phyloP scores from a whole-genome alignment of 2,797 vertebrate species.

The Centroberyx gerrardi region DNA sequence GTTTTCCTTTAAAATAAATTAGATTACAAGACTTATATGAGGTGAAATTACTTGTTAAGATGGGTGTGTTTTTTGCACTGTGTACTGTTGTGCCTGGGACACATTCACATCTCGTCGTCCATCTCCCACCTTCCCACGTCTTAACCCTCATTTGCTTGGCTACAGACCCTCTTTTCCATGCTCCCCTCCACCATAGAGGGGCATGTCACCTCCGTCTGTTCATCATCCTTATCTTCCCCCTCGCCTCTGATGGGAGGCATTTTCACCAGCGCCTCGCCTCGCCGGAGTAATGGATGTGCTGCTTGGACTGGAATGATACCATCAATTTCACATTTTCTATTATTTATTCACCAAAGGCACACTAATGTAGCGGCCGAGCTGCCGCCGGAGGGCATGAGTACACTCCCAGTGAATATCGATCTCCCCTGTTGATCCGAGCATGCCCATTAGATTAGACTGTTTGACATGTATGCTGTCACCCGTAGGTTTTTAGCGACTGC shows the following conservation, averaged over 20 bases:
- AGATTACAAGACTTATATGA: conserved; percentile 43
- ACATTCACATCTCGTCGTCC: conserved; percentile 34
- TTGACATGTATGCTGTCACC: conserved; percentile 17
- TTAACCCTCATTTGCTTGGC: conserved; percentile 36
- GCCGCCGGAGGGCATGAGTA: conserved; percentile 33
- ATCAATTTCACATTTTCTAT: conserved; percentile 49
- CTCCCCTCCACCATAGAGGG: conserved; percentile 26
- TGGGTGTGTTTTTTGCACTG: conserved; percentile 56
- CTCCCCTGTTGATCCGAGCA: conserved; percentile 35
- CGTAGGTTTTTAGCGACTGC: conserved; percentile 32
- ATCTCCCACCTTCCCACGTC: conserved; percentile 21
- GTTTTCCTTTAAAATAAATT: too few species aligned
- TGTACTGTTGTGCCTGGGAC: conserved; percentile 22
- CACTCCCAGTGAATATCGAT: conserved; percentile 27
- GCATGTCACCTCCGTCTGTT: conserved; percentile 21
- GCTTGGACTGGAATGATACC: conserved; percentile 50
- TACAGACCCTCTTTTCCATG: conserved; percentile 12
- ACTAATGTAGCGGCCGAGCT: conserved; percentile 39
- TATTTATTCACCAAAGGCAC: conserved; percentile 44
- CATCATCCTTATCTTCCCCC: conserved; percentile 29
- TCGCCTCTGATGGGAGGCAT: conserved; percentile 25
- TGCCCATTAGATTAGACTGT: conserved; percentile 37
- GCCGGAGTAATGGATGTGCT: conserved; percentile 18
- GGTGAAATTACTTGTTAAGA: conserved; percentile 65
- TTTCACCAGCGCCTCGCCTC: conserved; percentile 50